Evolutionary conservation across 2,113 vertebrate species (phyloP), one percentile per base, ranked within the genome.

Genomic region (Muntiacus muntjak): DNA sequence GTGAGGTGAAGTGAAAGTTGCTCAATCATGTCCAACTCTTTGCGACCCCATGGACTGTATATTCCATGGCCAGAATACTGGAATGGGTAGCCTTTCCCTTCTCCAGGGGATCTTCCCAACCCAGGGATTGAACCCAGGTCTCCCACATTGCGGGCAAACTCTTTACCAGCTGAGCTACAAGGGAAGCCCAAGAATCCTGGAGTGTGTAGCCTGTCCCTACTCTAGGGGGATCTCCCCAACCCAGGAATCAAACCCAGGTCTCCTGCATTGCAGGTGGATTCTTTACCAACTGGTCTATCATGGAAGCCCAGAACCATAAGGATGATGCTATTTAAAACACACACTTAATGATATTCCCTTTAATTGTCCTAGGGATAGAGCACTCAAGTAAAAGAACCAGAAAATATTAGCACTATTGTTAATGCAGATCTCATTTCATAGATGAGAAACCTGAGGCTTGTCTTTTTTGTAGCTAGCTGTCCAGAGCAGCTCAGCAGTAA

Each of bases 181-280:
- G 16, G 64, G 17, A 36, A 67, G 64, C 17, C 8, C 19, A 67
- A 67, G 33, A 67, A 67, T 67, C 21, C 17, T 67, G 33, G 8
- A 36, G 9, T 36, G 33, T 8, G 64, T 67, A 36, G 17, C 9
- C 17, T 71, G 5, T 71, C 64, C n/a, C n/a, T 71, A 36, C 64
- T 36, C 64, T 71, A 71, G n/a, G 17, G 4, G 64, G 8, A 71
- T 71, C 64, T 36, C 10, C 33, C 64, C 64, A 71, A 36, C n/a
- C n/a, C 17, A 36, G 64, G n/a, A 21, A 36, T 71, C 0, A 1
- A 71, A 71, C 9, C 1, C 0, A 19, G n/a, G 64, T 71, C 17
- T 71, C n/a, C n/a, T 36, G 19, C 64, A 36, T 5, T 71, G 64
- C n/a, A 71, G 19, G 64, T n/a, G 19, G n/a, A 71, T 71, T 71